These are phyloP conservation scores for Gastrophryne carolinensis DNA, from an alignment of 2,797 vertebrate genomes.

Conservation along the genomic window DNA sequence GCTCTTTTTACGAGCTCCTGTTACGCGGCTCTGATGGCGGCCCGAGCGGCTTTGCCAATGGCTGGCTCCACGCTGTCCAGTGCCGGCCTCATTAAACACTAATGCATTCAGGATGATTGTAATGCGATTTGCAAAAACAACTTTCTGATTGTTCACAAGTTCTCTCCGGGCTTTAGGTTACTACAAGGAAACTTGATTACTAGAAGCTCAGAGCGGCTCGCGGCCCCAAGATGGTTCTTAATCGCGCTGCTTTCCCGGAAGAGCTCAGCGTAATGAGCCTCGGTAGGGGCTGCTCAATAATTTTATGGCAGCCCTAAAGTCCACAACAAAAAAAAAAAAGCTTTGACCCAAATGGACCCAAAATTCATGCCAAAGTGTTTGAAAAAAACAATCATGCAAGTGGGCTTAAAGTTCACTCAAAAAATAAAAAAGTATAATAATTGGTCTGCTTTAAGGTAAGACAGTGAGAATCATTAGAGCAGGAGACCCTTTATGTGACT, in stretches of 20 bases:
- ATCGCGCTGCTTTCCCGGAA: not conserved
- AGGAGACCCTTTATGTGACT: too few relatives aligned
- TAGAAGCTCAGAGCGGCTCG: not conserved
- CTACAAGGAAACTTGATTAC: conserved; percentile 14
- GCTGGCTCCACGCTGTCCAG: conserved; percentile 43
- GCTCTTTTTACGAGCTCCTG: conserved; percentile 1
- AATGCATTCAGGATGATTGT: conserved; percentile 45
- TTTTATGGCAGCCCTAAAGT: not conserved
- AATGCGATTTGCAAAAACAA: conserved; percentile 39
- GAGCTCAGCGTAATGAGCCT: not conserved
- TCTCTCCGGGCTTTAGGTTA: conserved; percentile 34
- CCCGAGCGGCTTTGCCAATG: not conserved
- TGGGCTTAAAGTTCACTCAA: too few relatives aligned
- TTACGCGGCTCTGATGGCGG: conserved; percentile 25
- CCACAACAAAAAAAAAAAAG: too few relatives aligned
- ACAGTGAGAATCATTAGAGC: too few relatives aligned
- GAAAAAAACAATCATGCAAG: too few relatives aligned
- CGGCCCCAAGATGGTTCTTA: not conserved
- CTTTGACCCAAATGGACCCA: too few relatives aligned
- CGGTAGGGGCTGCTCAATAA: not conserved
- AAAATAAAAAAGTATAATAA: too few relatives aligned
- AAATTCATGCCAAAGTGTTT: too few relatives aligned
- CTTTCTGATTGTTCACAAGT: conserved; percentile 44
- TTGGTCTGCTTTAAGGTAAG: too few relatives aligned
- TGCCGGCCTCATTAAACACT: conserved; percentile 33